Base-by-base conservation (phyloP, 2,797 vertebrate genomes). In the Microhierax caerulescens region DNA sequence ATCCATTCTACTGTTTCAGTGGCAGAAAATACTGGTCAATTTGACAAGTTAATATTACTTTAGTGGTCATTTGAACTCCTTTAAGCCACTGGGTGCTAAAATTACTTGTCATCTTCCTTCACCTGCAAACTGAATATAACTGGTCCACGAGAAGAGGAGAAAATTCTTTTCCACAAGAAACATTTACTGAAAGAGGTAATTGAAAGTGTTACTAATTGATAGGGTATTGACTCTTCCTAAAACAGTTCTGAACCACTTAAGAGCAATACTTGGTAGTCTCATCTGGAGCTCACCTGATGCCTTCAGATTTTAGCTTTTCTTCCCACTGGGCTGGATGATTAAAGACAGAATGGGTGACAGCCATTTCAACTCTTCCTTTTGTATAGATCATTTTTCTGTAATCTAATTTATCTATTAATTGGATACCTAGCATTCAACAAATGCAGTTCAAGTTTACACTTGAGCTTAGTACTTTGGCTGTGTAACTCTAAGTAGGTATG, bases 41-140 rank as follows among this genome's bases (percentile, higher is more conserved):
- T 97, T 98, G 98, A 98, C 98, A 98, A 98, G 97, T 98, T 98
- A 98, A 98, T 98, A 97, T 61, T 96, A 98, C 97, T 98, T 97
- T 94, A 96, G 94, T 97, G 98, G 98, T 98, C 98, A 98, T 98
- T 98, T 98, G 98, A 98, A 98, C 98, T 98, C 97, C 94, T 98
- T 97, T 97, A 97, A 98, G 97, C 98, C 97, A 97, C 86, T 94
- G 95, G 97, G 90, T 97, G 96, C 77, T 95, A 95, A 98, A 98
- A 98, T 98, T 98, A 98, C 98, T 97, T 97, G 96, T 98, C 98
- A 97, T 88, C 95, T 97, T 96, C 93, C 87, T 97, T 97, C 96
- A 98, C 97, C 97, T 98, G 95, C 85, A 93, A 88, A 92, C 73
- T 75, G 95, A 97, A 97, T 95, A 93, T 75, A 96, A 95, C 91